These are phyloP conservation scores for Metopolophium dirhodum DNA, from an alignment of 1,140 invertebrate species.

Conservation along the genomic window DNA sequence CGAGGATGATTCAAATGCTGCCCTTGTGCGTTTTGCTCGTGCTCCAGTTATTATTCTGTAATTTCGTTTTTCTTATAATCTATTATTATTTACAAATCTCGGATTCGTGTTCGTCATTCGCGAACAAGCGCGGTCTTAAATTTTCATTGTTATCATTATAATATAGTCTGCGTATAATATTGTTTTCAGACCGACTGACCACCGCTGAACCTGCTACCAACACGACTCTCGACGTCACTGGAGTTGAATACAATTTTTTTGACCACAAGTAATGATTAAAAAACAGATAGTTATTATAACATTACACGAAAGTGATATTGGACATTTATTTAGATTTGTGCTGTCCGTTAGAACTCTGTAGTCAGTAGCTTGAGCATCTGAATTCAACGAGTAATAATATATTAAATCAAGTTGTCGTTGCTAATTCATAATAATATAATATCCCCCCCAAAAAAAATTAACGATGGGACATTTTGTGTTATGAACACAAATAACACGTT, in stretches of 20 bases:
- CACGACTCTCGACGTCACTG: background rate
- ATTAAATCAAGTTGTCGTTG: background rate
- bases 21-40: background rate
- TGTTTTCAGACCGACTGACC: background rate
- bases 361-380: background rate
- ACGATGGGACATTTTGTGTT: background rate
- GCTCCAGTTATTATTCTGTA: background rate
- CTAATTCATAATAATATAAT: background rate
- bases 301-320: background rate
- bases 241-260: background rate
- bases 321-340: background rate
- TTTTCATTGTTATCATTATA: no score
- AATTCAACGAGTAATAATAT: background rate
- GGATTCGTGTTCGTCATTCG: background rate
- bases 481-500: background rate
- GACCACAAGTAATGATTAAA: slow-evolving; percentile 15
- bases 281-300: no score
- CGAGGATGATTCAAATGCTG: background rate
- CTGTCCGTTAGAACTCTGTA: background rate
- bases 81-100: no score
- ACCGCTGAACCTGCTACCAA: no score
- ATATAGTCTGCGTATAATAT: background rate
- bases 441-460: background rate
- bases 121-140: background rate
- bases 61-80: background rate